Percentiles rank a stretch among this genome's conserved stretches.
Evolutionary conservation across 2,888 invertebrate species (phyloP).

Genomic region (Brachyptera risi): DNA sequence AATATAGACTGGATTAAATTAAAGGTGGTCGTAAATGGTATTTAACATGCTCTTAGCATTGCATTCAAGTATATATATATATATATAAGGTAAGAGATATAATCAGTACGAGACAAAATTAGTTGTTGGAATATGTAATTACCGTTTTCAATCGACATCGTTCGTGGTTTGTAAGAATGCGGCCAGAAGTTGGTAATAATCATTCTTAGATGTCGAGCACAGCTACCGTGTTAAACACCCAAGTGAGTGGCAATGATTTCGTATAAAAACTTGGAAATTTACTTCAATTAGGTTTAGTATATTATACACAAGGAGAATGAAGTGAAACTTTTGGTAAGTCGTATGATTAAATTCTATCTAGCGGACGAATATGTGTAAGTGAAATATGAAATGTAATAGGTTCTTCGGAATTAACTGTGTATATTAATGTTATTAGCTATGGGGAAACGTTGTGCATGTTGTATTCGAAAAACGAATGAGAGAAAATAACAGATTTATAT

Average conservation of each 20-base stretch:
- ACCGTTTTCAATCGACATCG: constrained; percentile 9
- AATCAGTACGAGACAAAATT: constrained; percentile 10
- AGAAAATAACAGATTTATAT: too few species aligned
- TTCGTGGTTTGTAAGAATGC: not conserved
- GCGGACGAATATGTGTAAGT: too few species aligned
- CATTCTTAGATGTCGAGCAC: not conserved
- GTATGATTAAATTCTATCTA: too few species aligned
- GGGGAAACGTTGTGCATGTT: too few species aligned
- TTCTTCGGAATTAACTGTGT: too few species aligned
- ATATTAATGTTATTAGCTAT: too few species aligned
- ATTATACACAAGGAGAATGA: not conserved
- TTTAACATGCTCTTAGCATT: constrained; percentile 16
- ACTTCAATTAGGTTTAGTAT: constrained; percentile 10
- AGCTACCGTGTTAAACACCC: constrained; percentile 7
- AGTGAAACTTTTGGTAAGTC: too few species aligned
- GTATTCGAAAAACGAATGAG: too few species aligned
- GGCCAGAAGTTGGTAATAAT: not conserved
- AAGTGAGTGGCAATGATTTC: constrained; percentile 12
- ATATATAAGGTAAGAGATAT: too few species aligned
- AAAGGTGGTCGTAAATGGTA: constrained; percentile 10
- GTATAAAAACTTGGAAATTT: not conserved
- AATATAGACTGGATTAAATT: constrained; percentile 22
- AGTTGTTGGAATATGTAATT: constrained; percentile 21
- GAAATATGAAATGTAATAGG: too few species aligned
- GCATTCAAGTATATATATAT: constrained; percentile 9